phyloP scores from a whole-genome alignment of 2,888 invertebrate species.

The Caenorhabditis sp. region DNA sequence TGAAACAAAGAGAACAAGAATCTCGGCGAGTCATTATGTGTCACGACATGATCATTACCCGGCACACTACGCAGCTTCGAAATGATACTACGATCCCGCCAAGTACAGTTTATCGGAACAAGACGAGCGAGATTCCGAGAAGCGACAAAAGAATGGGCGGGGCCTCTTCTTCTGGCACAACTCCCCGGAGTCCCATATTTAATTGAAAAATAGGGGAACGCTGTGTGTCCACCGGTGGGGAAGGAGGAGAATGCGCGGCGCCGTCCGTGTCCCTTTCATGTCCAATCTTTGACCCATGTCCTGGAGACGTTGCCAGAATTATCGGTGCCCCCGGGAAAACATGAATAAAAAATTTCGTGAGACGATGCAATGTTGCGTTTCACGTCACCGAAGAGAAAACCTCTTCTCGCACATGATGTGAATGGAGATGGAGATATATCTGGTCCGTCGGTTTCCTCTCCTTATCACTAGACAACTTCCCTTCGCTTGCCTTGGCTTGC shows the following conservation, averaged over 20 bases:
- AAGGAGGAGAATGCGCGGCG: too few relatives aligned
- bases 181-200: constrained; percentile 31
- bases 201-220: constrained; percentile 22
- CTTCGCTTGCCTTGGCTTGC: not conserved
- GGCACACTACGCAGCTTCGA: too few relatives aligned
- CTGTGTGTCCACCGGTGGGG: not conserved
- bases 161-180: not conserved
- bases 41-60: not conserved
- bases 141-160: not conserved
- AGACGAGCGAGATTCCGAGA: not conserved
- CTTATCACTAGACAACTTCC: not conserved
- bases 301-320: not conserved
- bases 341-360: constrained; percentile 21
- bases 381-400: constrained; percentile 1
- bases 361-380: not conserved
- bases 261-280: not conserved
- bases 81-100: too few relatives aligned
- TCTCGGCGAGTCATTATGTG: not conserved
- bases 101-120: constrained; percentile 1
- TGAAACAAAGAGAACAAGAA: not conserved
- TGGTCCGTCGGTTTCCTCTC: constrained; percentile 5
- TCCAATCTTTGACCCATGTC: constrained; percentile 9
- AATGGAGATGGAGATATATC: constrained; percentile 20
- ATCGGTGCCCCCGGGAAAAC: constrained; percentile 1
- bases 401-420: constrained; percentile 14